Conservation (phyloP, 2,888 invertebrate species). For the Drosophila paranaensis region DNA sequence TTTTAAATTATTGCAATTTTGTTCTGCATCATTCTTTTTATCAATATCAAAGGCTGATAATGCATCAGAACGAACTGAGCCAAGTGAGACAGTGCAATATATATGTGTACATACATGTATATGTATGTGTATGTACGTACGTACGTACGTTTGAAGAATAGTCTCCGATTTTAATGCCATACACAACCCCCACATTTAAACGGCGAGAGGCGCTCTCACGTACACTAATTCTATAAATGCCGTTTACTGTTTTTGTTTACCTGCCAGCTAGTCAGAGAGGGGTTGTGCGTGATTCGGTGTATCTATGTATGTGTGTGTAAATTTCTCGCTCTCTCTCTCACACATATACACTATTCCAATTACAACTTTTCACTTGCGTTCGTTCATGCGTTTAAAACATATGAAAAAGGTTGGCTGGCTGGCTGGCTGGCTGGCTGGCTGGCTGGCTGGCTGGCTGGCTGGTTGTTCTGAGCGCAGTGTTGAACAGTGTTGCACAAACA, state of each 20-base stretch:
- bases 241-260: conserved; percentile 68
- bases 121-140: not conserved
- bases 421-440: too few species aligned
- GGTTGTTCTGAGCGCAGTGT: conserved; percentile 30
- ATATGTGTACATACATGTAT: not conserved
- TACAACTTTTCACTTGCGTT: conserved; percentile 43
- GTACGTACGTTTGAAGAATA: conserved; percentile 20
- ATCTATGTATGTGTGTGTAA: conserved; percentile 24
- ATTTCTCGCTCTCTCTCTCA: conserved; percentile 11
- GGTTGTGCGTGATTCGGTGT: conserved; percentile 27
- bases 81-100: conserved; percentile 19
- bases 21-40: conserved; percentile 25
- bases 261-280: conserved; percentile 45
- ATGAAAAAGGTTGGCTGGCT: conserved; percentile 21
- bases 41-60: conserved; percentile 48
- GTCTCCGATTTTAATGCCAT: conserved; percentile 48
- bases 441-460: conserved; percentile 14
- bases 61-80: conserved; percentile 13
- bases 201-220: conserved; percentile 44
- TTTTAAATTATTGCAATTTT: conserved; percentile 19
- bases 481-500: conserved; percentile 31
- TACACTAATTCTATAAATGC: conserved; percentile 41
- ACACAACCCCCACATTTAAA: conserved; percentile 47
- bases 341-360: conserved; percentile 28
- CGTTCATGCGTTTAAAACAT: conserved; percentile 47